phyloP scores from a whole-genome alignment of 2,113 vertebrate genomes.

The Chlorodrepanis virens region DNA sequence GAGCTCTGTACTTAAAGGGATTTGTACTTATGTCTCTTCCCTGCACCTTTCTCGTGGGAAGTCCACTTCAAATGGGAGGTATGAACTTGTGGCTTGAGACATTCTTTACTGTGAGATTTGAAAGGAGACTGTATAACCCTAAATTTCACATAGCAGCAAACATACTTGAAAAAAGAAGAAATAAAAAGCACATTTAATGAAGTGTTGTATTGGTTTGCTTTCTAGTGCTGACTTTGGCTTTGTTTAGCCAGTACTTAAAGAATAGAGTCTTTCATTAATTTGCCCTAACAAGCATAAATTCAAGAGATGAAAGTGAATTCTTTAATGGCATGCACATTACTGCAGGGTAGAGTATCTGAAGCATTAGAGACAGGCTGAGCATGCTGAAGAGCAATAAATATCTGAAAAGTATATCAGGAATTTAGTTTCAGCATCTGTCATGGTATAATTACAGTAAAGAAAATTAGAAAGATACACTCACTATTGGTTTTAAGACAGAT shows the following conservation, averaged over 20 bases:
- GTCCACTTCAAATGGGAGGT: neutral
- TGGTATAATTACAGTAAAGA: neutral
- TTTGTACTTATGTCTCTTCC: slow-evolving; percentile 15
- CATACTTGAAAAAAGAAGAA: slow-evolving; percentile 30
- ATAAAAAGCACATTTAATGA: slow-evolving; percentile 26
- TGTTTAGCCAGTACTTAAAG: slow-evolving; percentile 30
- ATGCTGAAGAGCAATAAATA: slow-evolving; percentile 12
- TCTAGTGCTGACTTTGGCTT: slow-evolving; percentile 59
- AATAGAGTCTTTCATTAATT: slow-evolving; percentile 60
- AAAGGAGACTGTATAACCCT: neutral
- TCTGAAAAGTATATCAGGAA: neutral
- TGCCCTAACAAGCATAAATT: slow-evolving; percentile 50
- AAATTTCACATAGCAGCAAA: slow-evolving; percentile 13
- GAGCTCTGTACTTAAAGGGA: neutral
- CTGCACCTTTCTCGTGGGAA: slow-evolving; percentile 20
- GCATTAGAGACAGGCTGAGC: neutral
- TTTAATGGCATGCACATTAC: slow-evolving; percentile 27
- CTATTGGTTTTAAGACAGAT: neutral
- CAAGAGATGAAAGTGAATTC: slow-evolving; percentile 70
- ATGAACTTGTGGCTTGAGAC: slow-evolving; percentile 7
- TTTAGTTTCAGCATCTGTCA: neutral
- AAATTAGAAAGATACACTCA: neutral
- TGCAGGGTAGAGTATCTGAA: neutral
- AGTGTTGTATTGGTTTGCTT: slow-evolving; percentile 35
- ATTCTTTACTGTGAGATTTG: neutral